phyloP scores from a whole-genome alignment of 2,888 invertebrate species.

The Erpobdella octoculata region DNA sequence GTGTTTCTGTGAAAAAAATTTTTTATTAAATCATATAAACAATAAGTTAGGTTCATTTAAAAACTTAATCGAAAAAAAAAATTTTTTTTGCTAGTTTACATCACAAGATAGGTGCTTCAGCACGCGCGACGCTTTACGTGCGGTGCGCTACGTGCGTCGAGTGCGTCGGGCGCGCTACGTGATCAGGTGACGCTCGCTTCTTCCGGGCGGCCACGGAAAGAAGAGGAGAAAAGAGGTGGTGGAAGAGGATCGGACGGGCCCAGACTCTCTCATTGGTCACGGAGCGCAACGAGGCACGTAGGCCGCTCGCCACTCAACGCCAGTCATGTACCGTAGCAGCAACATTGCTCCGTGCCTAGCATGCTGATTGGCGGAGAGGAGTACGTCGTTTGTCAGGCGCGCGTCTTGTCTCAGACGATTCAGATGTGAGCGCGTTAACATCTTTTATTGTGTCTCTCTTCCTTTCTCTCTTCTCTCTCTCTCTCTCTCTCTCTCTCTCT shows the following conservation, averaged over 20 bases:
- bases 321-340: conserved; percentile 18
- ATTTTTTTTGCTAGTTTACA: too few relatives aligned
- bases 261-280: conserved; percentile 9
- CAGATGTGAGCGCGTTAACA: conserved; percentile 10
- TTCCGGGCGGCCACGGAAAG: background rate
- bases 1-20: too few relatives aligned
- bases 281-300: background rate
- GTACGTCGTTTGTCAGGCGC: conserved; percentile 5
- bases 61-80: too few relatives aligned
- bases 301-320: background rate
- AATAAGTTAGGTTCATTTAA: too few relatives aligned
- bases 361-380: conserved; percentile 3
- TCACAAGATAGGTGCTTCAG: background rate
- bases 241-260: background rate
- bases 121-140: background rate
- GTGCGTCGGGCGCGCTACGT: background rate
- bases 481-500: conserved; percentile 17
- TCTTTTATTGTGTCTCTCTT: conserved; percentile 19
- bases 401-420: background rate
- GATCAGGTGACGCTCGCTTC: background rate
- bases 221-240: background rate
- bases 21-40: too few relatives aligned
- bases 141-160: background rate
- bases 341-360: conserved; percentile 17
- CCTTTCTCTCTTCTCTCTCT: conserved; percentile 14